Conservation (phyloP, 1,140 invertebrate species). For the Leucophenga varia region DNA sequence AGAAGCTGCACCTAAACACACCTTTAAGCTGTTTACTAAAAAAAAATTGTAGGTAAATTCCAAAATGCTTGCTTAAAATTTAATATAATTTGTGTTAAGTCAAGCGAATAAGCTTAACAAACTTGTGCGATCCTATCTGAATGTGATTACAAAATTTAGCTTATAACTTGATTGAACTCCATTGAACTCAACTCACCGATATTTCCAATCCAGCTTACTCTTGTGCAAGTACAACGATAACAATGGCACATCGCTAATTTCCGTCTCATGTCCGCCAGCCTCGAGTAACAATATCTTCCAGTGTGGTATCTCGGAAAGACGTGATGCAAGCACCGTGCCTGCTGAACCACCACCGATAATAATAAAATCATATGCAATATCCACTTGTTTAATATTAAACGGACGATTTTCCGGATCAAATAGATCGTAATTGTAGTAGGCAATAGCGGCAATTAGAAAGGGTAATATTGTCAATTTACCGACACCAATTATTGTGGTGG, state of each 20-base stretch:
- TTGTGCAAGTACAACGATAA: slow-evolving; percentile 85
- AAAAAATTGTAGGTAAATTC: no score
- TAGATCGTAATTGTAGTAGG: slow-evolving; percentile 83
- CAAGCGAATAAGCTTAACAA: no score
- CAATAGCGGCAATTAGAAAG: slow-evolving; percentile 72
- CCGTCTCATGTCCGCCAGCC: slow-evolving; percentile 83
- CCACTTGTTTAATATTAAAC: slow-evolving; percentile 65
- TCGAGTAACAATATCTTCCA: slow-evolving; percentile 83
- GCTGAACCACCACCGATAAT: slow-evolving; percentile 83
- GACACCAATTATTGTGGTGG: slow-evolving; percentile 67
- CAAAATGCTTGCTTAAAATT: no score
- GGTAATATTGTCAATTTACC: slow-evolving; percentile 76
- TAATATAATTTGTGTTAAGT: no score
- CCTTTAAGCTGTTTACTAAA: no score
- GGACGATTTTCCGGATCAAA: slow-evolving; percentile 83
- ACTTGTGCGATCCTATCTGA: no score
- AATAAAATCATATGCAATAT: slow-evolving; percentile 76
- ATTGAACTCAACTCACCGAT: slow-evolving; percentile 69
- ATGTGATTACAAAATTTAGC: no score
- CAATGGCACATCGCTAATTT: slow-evolving; percentile 80
- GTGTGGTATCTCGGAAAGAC: slow-evolving; percentile 75
- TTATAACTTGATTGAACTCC: no score
- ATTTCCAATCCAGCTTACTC: slow-evolving; percentile 91
- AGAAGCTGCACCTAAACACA: no score
- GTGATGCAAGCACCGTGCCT: slow-evolving; percentile 81